Evolutionary conservation across 1,140 invertebrate species (phyloP).

Genomic region (Drosophila trapezifrons): DNA sequence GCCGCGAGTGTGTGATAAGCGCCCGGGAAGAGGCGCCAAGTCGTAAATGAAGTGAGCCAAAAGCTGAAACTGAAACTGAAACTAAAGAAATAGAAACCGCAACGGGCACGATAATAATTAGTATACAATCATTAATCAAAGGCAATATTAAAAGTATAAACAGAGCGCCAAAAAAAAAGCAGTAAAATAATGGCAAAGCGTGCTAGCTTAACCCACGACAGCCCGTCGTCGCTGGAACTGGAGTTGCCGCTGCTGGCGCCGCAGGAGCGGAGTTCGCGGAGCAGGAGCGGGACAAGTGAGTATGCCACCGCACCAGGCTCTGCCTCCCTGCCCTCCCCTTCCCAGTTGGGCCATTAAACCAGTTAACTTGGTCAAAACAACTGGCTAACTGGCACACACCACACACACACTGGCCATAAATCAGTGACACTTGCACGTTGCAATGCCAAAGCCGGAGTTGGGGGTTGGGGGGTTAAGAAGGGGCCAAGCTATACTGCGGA

Average conservation of each 20-base stretch:
- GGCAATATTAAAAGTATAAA: slow-evolving; percentile 28
- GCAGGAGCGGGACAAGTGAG: slow-evolving; percentile 63
- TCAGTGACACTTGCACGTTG: slow-evolving; percentile 78
- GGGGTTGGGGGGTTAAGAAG: slow-evolving; percentile 4
- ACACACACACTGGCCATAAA: slow-evolving; percentile 57
- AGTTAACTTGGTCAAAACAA: slow-evolving; percentile 78
- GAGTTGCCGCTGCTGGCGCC: slow-evolving; percentile 57
- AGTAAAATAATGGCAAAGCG: slow-evolving; percentile 57
- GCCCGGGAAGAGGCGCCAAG: slow-evolving; percentile 53
- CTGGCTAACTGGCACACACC: slow-evolving; percentile 56
- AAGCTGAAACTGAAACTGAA: slow-evolving; percentile 4
- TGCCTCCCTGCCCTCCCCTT: background rate
- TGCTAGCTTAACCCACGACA: slow-evolving; percentile 51
- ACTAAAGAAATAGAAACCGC: slow-evolving; percentile 22
- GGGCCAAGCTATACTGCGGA: slow-evolving; percentile 9
- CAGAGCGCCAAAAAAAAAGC: slow-evolving; percentile 17
- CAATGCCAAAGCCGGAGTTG: slow-evolving; percentile 36
- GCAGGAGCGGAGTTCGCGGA: slow-evolving; percentile 56
- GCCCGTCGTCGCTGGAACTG: slow-evolving; percentile 43
- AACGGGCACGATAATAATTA: slow-evolving; percentile 53
- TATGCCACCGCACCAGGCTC: slow-evolving; percentile 27
- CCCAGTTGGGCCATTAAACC: slow-evolving; percentile 64
- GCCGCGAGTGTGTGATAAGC: slow-evolving; percentile 58
- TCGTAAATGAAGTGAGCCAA: slow-evolving; percentile 51
- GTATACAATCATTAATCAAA: slow-evolving; percentile 38